These are phyloP conservation scores for Gisinianus flammeolus DNA, from an alignment of 2,888 invertebrate species.

Conservation along the genomic window DNA sequence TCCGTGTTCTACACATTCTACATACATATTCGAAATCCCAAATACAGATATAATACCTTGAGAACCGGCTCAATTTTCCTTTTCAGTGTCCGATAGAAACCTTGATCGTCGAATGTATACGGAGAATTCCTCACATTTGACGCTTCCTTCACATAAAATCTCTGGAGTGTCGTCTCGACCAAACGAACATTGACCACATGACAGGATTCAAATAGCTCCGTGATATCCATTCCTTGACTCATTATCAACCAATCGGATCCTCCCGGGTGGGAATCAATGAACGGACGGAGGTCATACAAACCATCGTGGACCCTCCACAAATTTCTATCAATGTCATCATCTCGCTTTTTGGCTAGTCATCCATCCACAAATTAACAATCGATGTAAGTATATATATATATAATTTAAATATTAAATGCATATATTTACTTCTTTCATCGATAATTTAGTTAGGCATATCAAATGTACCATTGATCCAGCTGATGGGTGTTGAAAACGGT, in stretches of 20 bases:
- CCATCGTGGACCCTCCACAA: conserved; percentile 59
- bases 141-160: conserved; percentile 72
- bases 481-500: background rate
- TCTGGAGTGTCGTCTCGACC: conserved; percentile 69
- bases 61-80: conserved; percentile 56
- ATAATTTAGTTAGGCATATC: background rate
- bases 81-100: conserved; percentile 76
- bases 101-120: conserved; percentile 74
- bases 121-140: conserved; percentile 71
- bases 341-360: conserved; percentile 2
- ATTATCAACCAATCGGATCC: conserved; percentile 60
- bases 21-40: background rate
- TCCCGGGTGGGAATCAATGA: conserved; percentile 65
- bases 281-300: conserved; percentile 67
- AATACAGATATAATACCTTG: conserved; percentile 33
- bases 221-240: conserved; percentile 75
- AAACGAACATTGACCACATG: conserved; percentile 67
- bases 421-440: background rate
- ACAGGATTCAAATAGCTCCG: conserved; percentile 78
- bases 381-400: background rate
- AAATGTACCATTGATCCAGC: background rate
- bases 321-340: conserved; percentile 7
- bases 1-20: background rate
- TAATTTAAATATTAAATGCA: background rate
- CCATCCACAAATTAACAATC: too few relatives aligned